Conservation (phyloP, 2,888 invertebrate genomes). For the Cyaniris semiargus region DNA sequence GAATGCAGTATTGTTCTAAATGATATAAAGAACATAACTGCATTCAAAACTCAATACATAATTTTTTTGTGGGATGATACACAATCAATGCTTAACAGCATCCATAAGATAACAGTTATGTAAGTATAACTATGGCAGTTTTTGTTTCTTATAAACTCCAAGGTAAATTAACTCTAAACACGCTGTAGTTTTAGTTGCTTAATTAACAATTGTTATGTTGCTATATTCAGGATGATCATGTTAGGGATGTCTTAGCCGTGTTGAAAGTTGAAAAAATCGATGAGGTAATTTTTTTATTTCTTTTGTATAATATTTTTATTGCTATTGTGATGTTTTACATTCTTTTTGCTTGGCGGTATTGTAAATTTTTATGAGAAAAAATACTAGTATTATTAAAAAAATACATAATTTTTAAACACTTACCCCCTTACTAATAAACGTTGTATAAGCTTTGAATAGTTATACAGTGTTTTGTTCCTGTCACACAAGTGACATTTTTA, state of each 20-base stretch:
- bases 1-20: too few relatives aligned
- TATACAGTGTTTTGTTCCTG: too few relatives aligned
- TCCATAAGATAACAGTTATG: too few relatives aligned
- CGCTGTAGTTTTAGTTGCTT: conserved; percentile 54
- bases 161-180: not conserved
- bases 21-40: too few relatives aligned
- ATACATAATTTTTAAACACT: not conserved
- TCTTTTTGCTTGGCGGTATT: not conserved
- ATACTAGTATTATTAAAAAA: not conserved
- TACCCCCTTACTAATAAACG: too few relatives aligned
- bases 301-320: conserved; percentile 14
- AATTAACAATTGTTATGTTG: conserved; percentile 56
- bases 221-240: conserved; percentile 71
- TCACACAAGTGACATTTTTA: too few relatives aligned
- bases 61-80: too few relatives aligned
- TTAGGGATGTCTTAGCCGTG: conserved; percentile 77
- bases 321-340: not conserved
- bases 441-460: too few relatives aligned
- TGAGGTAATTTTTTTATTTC: conserved; percentile 62
- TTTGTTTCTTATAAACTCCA: not conserved
- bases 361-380: conserved; percentile 27
- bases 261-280: conserved; percentile 79
- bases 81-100: too few relatives aligned
- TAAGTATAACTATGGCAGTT: not conserved
- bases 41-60: too few relatives aligned